phyloP scores from a whole-genome alignment of 2,888 invertebrate species.

The Netelia inedita region DNA sequence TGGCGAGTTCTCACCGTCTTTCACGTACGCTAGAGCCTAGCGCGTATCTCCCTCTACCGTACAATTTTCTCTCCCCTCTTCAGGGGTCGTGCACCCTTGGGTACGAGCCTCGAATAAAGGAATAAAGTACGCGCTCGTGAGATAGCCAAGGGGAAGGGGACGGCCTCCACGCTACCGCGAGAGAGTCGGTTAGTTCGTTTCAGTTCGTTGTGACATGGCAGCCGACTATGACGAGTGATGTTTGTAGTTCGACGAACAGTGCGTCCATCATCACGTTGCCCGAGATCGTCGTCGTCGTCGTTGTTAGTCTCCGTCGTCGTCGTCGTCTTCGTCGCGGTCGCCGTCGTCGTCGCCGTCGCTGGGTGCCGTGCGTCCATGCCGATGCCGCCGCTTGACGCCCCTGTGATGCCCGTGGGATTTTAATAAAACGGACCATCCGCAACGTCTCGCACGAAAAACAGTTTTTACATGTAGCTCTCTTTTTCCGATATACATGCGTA shows the following conservation, averaged over 20 bases:
- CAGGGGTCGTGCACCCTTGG: slow-evolving; percentile 67
- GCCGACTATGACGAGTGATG: slow-evolving; percentile 81
- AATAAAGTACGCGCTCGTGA: slow-evolving; percentile 29
- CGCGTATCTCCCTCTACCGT: slow-evolving; percentile 9
- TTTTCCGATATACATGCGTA: slow-evolving; percentile 3
- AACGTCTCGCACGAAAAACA: slow-evolving; percentile 37
- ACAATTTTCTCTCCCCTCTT: slow-evolving; percentile 44
- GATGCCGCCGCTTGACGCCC: background rate
- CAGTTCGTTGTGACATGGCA: slow-evolving; percentile 77
- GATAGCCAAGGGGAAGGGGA: slow-evolving; percentile 20
- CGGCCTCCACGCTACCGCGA: background rate
- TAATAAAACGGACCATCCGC: slow-evolving; percentile 50
- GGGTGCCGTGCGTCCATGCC: background rate
- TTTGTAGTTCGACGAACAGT: slow-evolving; percentile 63
- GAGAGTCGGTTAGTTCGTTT: slow-evolving; percentile 38
- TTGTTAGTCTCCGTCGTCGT: background rate
- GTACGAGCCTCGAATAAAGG: slow-evolving; percentile 42
- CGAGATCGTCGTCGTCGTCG: slow-evolving; percentile 42
- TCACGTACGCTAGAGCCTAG: too few species aligned
- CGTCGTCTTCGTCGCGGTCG: background rate
- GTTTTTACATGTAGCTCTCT: slow-evolving; percentile 57
- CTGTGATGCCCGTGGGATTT: slow-evolving; percentile 27
- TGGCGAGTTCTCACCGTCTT: slow-evolving; percentile 13
- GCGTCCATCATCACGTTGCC: slow-evolving; percentile 66
- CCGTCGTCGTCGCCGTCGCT: background rate